Conservation (phyloP, 2,797 vertebrate genomes). For the Cryptoblepharus egeriae region DNA sequence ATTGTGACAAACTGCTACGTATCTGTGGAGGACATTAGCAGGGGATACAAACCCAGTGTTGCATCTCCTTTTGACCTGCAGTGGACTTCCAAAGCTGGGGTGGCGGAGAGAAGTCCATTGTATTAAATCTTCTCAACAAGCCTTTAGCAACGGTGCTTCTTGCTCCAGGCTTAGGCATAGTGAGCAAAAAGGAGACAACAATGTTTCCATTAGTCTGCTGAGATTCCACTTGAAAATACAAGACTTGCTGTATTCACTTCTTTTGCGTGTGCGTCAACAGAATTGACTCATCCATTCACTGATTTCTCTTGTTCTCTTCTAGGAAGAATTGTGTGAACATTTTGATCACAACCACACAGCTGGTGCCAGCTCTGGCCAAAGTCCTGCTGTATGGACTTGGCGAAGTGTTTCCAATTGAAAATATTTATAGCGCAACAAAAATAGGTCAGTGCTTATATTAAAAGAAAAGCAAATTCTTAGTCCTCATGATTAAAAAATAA, state of each 20-base stretch:
- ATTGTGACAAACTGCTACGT: not conserved
- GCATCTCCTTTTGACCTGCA: not conserved
- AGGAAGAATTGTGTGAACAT: conserved; percentile 97
- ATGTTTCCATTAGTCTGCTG: not conserved
- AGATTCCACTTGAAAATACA: no score
- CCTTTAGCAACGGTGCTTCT: not conserved
- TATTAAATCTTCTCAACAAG: no score
- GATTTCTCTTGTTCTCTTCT: conserved; percentile 51
- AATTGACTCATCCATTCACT: not conserved
- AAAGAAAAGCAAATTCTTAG: not conserved
- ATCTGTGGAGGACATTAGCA: not conserved
- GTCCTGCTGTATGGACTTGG: conserved; percentile 96
- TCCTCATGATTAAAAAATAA: not conserved
- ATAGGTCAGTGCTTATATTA: conserved; percentile 82
- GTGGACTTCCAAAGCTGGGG: not conserved
- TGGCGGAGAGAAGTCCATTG: no score
- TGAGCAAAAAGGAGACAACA: not conserved
- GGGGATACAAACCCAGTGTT: not conserved
- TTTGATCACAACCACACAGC: conserved; percentile 96
- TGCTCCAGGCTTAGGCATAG: not conserved
- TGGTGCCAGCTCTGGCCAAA: conserved; percentile 97
- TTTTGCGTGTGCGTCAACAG: not conserved
- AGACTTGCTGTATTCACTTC: not conserved
- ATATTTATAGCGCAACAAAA: conserved; percentile 99
- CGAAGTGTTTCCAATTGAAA: conserved; percentile 95